Evolutionary conservation across 92 coral and sea anemone species (phyloP), one percentile per base, ranked within the genome.

Genomic region (Epizoanthus fatuus): DNA sequence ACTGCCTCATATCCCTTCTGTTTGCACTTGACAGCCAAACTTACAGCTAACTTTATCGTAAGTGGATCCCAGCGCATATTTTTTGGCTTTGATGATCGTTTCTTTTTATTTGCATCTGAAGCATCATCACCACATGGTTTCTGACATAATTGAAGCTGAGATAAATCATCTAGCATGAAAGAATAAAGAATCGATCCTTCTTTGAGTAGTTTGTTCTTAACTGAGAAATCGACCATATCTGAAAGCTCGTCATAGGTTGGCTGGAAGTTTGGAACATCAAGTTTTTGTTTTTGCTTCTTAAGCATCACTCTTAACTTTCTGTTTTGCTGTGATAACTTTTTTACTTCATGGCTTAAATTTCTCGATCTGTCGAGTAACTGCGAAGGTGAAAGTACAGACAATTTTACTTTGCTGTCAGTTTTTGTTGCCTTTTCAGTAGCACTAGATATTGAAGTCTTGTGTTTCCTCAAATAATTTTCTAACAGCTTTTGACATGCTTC

Each of bases 11-110:
- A 87, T 12, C 87, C 91, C 45, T 74, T 72, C 72, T 44, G n/a
- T 72, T 75, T 72, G 71, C 91, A 88, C 58, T 81, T 87, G 9
- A 71, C 85, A 42, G 86, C 91, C n/a, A 87, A n/a, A 25, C 66
- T 59, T 13, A 77, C 82, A 14, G 69, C 81, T 13, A 75, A 44
- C 25, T 77, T 77, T 12, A 77, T 77, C 10, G 82, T 29, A 29
- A 52, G 11, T 52, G 9, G 9, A 13, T 52, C 1, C 63, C 16
- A 29, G 35, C 35, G 53, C 54, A 13, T 10, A 29, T 52, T 32
- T 9, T 15, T 57, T 56, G 10, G 35, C 45, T 22, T 77, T 1
- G 35, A 1, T 65, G 4, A 35, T 57, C 42, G 56, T 68, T 20
- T 29, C 35, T 29, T 29, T 29, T 29, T 29, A 29, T 29, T 29